These are phyloP conservation scores for Scaptomyza parva DNA, from an alignment of 2,888 invertebrate species.

Conservation along the genomic window DNA sequence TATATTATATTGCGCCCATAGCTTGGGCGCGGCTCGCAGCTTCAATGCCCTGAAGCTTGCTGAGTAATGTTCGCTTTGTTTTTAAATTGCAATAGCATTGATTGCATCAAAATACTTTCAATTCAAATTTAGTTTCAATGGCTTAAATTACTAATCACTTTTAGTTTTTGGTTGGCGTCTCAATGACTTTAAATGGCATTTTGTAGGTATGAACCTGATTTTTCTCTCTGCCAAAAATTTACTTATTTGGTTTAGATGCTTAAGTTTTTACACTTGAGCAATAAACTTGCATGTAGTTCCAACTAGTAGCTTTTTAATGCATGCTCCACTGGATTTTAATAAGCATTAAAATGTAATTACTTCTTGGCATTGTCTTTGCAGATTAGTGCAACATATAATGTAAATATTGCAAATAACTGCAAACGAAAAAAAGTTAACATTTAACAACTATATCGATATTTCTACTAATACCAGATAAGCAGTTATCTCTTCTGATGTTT, in stretches of 20 bases:
- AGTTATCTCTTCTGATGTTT: too few relatives aligned
- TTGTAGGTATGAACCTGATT: constrained; percentile 21
- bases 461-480: too few relatives aligned
- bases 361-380: neutral
- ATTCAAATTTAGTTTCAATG: constrained; percentile 62
- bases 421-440: too few relatives aligned
- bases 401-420: too few relatives aligned
- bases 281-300: too few relatives aligned
- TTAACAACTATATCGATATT: too few relatives aligned
- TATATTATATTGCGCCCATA: constrained; percentile 37
- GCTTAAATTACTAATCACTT: constrained; percentile 49
- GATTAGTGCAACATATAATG: too few relatives aligned
- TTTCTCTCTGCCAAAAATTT: neutral
- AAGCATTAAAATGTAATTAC: neutral
- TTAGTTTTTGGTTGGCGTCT: constrained; percentile 23
- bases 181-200: constrained; percentile 20
- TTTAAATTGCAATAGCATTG: constrained; percentile 49
- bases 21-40: constrained; percentile 37
- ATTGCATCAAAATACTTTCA: constrained; percentile 55
- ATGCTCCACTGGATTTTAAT: too few relatives aligned
- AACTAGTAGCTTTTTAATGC: too few relatives aligned
- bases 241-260: constrained; percentile 1
- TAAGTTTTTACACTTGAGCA: neutral
- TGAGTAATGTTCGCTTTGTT: constrained; percentile 22
- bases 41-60: constrained; percentile 27